These are phyloP conservation scores for Sinohyriopsis cumingii DNA, from an alignment of 2,888 invertebrate genomes.

Conservation along the genomic window DNA sequence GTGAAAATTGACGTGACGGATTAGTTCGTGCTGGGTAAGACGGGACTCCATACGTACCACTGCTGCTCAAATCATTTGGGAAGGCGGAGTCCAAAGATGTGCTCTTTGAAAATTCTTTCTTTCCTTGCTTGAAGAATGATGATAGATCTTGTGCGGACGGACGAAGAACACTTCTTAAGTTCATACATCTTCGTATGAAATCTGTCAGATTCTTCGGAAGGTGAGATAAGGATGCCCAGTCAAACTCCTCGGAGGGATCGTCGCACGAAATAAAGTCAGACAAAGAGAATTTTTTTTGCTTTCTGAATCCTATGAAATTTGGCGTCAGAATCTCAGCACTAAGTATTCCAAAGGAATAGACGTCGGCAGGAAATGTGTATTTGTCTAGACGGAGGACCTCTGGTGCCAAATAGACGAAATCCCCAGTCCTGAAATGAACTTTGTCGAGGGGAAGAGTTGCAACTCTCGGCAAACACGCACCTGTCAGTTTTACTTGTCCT, in stretches of 20 bases:
- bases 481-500: slow-evolving; percentile 49
- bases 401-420: slow-evolving; percentile 59
- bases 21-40: too few species aligned
- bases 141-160: too few species aligned
- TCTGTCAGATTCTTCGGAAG: background rate
- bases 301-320: slow-evolving; percentile 23
- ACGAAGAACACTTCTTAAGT: background rate
- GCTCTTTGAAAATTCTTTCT: too few species aligned
- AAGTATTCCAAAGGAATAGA: slow-evolving; percentile 49
- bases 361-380: slow-evolving; percentile 56
- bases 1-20: too few species aligned
- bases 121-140: too few species aligned
- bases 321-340: slow-evolving; percentile 28
- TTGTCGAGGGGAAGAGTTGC: slow-evolving; percentile 44
- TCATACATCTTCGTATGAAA: slow-evolving; percentile 15
- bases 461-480: slow-evolving; percentile 53
- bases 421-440: slow-evolving; percentile 34
- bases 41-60: too few species aligned
- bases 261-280: slow-evolving; percentile 32
- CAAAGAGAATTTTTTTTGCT: slow-evolving; percentile 31
- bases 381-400: slow-evolving; percentile 55
- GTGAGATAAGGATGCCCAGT: background rate
- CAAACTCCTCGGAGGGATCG: slow-evolving; percentile 29
- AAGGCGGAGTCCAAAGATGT: too few species aligned
- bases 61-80: too few species aligned